Evolutionary conservation across 2,113 vertebrate genomes (phyloP), one percentile per base, ranked within the genome.

Genomic region (Mobula birostris): DNA sequence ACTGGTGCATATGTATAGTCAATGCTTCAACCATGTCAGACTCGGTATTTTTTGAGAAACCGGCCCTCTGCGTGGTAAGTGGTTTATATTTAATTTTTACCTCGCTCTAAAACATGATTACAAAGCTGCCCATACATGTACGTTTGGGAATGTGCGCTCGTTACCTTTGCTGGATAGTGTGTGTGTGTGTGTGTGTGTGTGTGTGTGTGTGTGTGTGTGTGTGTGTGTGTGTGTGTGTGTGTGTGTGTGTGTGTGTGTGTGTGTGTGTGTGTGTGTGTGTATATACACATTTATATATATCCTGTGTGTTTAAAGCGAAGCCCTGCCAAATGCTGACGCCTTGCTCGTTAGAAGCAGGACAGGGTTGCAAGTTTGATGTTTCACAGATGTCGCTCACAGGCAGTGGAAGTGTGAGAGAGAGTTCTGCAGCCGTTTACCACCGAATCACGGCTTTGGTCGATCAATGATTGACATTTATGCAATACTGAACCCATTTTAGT

Each of bases 41-140:
- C 91, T 93, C 21, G 48, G 91, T 93, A 12, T 93, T 93, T 74
- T 40, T 93, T 74, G 91, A 93, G 40, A 93, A 93, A 72, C 68
- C 72, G 70, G 27, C 72, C 21, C 48, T 56, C 3, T 93, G 40
- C 48, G 91, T 14, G 91, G 91, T 93, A 74, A 93, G 91, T 56
- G 0, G 24, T 48, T 91, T 90, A 15, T 66, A 32, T 68, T 90
- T 90, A 36, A 29, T 85, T 40, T 63, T 36, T 15, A 48, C 9
- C 87, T 63, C 58, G 63, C 32, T 68, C 66, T 21, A 7, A 70
- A 66, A 36, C 19, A 9, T 48, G 32, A 40, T 82, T 15, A 36
- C 8, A 82, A 72, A 29, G 36, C 24, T 56, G 21, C 40, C 36
- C 9, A 12, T 66, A 0, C 58, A 14, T 12, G 56, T 21, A 56